Base-by-base conservation (phyloP, 2,113 vertebrate genomes). In the Percina caprodes region DNA sequence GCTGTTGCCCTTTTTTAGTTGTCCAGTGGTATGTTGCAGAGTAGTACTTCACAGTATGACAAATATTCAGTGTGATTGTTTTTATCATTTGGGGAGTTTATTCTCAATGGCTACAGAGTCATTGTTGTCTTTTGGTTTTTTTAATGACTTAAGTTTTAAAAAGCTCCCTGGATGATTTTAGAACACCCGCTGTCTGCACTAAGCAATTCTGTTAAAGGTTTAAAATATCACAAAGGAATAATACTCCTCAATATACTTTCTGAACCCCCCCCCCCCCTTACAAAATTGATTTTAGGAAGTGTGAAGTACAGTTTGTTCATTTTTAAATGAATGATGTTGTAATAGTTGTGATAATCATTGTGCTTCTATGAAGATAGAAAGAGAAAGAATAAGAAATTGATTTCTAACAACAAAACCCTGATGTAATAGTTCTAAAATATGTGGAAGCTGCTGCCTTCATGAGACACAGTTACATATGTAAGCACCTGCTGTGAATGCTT, bases 391-490 rank as follows among this genome's bases (percentile, higher is more conserved):
- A 9, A 49, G 24, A 30, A 61, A 45, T 12, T 3, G 2, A 52
- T 54, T 46, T 73, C 49, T 9, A 66, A 24, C 65, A 82, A 58
- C 30, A 70, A 62, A 65, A 65, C 24, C 49, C 33, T 84, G 72
- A 78, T 60, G 66, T 86, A 70, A 85, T 80, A 39, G 2, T 73
- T 45, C 30, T 21, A 56, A 87, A 85, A 87, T 56, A 67, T 80
- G n/a, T 71, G n/a, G 54, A 71, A 70, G 65, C 74, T 52, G 35
- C 33, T 49, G 7, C 61, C 33, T 78, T 62, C 7, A 61, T 84
- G 77, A 88, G 54, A 70, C 61, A 52, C 56, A 51, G 69, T 88
- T 63, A 4, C 30, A 30, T 30, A 80, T 84, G 42, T 79, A 74
- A 87, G 61, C 55, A 83, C 80, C 69, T 79, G 55, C 45, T 75